phyloP scores from a whole-genome alignment of 2,113 vertebrate genomes.

The Chascanopsetta lugubris region DNA sequence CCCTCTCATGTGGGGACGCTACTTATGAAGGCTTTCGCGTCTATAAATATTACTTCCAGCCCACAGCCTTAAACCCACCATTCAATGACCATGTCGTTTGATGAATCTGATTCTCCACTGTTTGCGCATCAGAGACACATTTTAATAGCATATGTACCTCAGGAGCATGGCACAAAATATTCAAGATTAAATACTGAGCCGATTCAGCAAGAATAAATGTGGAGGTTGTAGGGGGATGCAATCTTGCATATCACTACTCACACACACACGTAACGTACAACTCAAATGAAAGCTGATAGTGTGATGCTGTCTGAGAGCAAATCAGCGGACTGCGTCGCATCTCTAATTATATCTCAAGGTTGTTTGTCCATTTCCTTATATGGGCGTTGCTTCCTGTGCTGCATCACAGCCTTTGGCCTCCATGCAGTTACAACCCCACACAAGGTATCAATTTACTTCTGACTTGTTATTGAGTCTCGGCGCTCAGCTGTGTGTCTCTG shows the following conservation, averaged over 20 bases:
- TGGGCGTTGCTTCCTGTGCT: not conserved
- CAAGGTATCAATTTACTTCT: not conserved
- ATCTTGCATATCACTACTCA: no score
- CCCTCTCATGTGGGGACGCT: not conserved
- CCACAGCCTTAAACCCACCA: no score
- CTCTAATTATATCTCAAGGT: conserved; percentile 1
- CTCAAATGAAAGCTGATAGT: not conserved
- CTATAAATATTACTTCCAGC: conserved; percentile 30
- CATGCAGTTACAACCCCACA: not conserved
- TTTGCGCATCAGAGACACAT: not conserved
- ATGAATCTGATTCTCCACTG: conserved; percentile 5
- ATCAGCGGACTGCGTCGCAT: not conserved
- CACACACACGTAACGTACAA: conserved; percentile 6
- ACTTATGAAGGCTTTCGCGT: not conserved
- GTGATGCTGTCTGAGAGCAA: not conserved
- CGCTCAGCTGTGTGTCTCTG: conserved; percentile 51
- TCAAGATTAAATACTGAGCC: not conserved
- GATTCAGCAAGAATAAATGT: no score
- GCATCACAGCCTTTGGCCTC: conserved; percentile 20
- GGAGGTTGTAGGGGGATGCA: not conserved
- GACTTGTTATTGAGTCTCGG: not conserved
- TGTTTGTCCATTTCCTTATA: conserved; percentile 13
- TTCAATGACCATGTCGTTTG: not conserved
- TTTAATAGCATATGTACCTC: conserved; percentile 7
- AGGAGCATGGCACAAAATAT: conserved; percentile 8